phyloP scores from a whole-genome alignment of 2,888 invertebrate genomes.

The Caenorhabditis sp. region DNA sequence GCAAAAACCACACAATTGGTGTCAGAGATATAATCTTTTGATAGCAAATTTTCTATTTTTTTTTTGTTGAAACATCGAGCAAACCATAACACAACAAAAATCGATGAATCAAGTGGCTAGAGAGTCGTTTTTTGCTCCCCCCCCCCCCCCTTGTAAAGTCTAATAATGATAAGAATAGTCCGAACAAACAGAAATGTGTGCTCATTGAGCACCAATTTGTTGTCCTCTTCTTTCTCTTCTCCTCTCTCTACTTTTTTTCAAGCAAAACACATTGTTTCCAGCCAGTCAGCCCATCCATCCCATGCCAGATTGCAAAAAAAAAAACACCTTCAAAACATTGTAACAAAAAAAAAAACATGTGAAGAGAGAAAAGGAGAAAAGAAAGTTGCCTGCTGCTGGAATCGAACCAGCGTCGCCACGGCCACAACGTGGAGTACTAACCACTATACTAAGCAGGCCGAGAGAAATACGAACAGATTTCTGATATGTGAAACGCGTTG shows the following conservation, averaged over 20 bases:
- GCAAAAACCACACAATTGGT: too few relatives aligned
- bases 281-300: too few relatives aligned
- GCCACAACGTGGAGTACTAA: slow-evolving; percentile 68
- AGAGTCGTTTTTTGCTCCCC: neutral
- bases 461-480: neutral
- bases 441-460: slow-evolving; percentile 63
- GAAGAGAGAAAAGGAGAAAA: slow-evolving; percentile 11
- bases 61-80: too few relatives aligned
- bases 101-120: neutral
- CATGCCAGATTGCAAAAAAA: too few relatives aligned
- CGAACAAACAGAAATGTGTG: neutral
- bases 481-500: too few relatives aligned
- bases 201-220: neutral
- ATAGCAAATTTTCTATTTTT: neutral
- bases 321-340: too few relatives aligned
- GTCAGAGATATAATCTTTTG: too few relatives aligned
- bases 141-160: neutral
- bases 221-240: too few relatives aligned
- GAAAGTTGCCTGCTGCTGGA: slow-evolving; percentile 48
- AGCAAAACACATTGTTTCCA: neutral
- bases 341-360: too few relatives aligned
- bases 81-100: neutral
- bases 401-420: slow-evolving; percentile 66
- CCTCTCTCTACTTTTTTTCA: neutral
- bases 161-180: neutral